A percentile compares a stretch with the other conserved stretches of the same genome.
Conservation (phyloP, 2,888 invertebrate genomes). For the Molorchus minor region DNA sequence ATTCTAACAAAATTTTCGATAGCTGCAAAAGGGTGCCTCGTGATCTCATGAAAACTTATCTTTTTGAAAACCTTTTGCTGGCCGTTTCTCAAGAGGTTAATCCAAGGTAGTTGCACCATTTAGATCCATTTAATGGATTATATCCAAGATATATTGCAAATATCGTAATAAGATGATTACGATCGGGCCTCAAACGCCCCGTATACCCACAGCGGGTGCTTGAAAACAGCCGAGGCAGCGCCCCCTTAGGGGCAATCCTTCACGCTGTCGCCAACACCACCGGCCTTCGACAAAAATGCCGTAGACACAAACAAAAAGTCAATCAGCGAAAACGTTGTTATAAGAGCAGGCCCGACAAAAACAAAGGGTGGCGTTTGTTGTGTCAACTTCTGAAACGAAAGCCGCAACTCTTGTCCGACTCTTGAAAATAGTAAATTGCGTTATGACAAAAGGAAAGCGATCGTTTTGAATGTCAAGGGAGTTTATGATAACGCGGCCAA, state of each 20-base stretch:
- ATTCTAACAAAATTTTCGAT: no score
- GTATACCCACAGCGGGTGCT: no score
- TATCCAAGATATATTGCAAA: no score
- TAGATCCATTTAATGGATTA: no score
- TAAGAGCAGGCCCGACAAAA: not conserved
- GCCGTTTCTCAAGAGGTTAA: no score
- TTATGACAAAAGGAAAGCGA: not conserved
- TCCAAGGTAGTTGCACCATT: no score
- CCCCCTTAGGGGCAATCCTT: not conserved
- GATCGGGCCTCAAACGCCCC: no score
- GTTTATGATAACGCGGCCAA: not conserved
- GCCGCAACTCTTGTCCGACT: not conserved
- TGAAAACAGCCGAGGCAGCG: no score
- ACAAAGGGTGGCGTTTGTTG: not conserved
- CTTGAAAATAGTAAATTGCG: not conserved
- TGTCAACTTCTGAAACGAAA: not conserved
- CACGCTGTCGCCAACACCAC: not conserved
- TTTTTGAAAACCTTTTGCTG: no score
- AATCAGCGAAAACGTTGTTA: not conserved
- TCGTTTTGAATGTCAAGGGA: not conserved
- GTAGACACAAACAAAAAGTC: not conserved
- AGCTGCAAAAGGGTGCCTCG: no score
- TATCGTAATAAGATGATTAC: no score
- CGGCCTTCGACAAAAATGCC: not conserved
- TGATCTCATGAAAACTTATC: no score